Percentiles rank a stretch among this genome's conserved stretches.
Evolutionary conservation across 2,888 invertebrate genomes (phyloP).

Genomic region (Nipponacmea schrenckii): DNA sequence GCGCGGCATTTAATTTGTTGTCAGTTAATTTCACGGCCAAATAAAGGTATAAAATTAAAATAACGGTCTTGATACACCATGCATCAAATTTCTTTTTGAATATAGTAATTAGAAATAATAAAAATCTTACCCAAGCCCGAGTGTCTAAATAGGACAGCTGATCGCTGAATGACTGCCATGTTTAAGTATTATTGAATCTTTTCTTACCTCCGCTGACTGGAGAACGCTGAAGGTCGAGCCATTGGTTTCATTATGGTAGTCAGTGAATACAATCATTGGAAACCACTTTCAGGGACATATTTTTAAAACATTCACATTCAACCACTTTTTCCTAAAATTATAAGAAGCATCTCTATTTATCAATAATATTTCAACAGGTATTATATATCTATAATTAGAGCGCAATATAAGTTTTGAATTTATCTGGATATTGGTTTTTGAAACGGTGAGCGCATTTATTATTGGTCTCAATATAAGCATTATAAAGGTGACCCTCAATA

Average conservation of each 20-base stretch:
- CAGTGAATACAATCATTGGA: too few species aligned
- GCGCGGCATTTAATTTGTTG: background rate
- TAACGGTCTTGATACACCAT: background rate
- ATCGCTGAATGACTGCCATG: constrained; percentile 3
- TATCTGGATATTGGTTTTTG: too few species aligned
- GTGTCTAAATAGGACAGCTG: constrained; percentile 2
- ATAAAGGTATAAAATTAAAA: background rate
- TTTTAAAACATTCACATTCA: too few species aligned
- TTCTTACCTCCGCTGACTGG: constrained; percentile 6
- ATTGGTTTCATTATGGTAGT: background rate
- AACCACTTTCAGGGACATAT: too few species aligned
- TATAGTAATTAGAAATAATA: background rate
- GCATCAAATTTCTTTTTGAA: background rate
- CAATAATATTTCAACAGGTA: too few species aligned
- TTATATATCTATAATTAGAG: too few species aligned
- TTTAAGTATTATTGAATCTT: background rate
- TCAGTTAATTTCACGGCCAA: background rate
- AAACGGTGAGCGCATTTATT: too few species aligned
- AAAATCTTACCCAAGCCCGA: background rate
- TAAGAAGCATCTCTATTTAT: too few species aligned
- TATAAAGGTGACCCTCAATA: too few species aligned
- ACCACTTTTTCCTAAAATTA: too few species aligned
- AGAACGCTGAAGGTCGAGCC: constrained; percentile 2
- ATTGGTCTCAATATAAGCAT: too few species aligned
- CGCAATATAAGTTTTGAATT: too few species aligned